Evolutionary conservation across 92 coral and sea anemone genomes (phyloP).

Genomic region (Muricea muricata): DNA sequence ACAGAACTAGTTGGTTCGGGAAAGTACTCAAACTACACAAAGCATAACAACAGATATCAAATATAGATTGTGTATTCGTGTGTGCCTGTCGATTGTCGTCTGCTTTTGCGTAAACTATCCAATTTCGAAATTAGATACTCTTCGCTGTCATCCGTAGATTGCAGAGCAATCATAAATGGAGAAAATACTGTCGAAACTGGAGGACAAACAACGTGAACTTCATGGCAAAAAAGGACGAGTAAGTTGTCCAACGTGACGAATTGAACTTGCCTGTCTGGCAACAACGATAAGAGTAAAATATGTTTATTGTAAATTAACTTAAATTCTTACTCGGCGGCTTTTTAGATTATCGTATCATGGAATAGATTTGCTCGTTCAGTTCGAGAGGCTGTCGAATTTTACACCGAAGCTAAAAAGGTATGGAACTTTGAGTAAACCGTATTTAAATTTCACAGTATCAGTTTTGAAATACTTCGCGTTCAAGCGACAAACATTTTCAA

Average conservation of each 20-base stretch:
- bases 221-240: slow-evolving; percentile 99
- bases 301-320: neutral
- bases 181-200: slow-evolving; percentile 45
- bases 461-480: neutral
- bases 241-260: slow-evolving; percentile 25
- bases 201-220: slow-evolving; percentile 77
- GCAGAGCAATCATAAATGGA: slow-evolving; percentile 4
- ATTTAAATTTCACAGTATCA: neutral
- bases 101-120: slow-evolving; percentile 16
- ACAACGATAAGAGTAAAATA: neutral
- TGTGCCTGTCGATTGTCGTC: neutral
- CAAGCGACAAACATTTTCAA: neutral
- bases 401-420: slow-evolving; percentile 97
- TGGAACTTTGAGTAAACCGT: neutral
- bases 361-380: slow-evolving; percentile 98
- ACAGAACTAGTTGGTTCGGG: neutral
- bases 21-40: neutral
- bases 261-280: slow-evolving; percentile 4
- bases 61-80: slow-evolving; percentile 2
- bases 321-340: neutral
- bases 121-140: slow-evolving; percentile 5
- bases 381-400: slow-evolving; percentile 93
- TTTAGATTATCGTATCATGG: slow-evolving; percentile 94
- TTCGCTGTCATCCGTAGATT: neutral
- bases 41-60: neutral